Conservation (phyloP, 2,797 vertebrate species). For the Ctenopoma multispine region DNA sequence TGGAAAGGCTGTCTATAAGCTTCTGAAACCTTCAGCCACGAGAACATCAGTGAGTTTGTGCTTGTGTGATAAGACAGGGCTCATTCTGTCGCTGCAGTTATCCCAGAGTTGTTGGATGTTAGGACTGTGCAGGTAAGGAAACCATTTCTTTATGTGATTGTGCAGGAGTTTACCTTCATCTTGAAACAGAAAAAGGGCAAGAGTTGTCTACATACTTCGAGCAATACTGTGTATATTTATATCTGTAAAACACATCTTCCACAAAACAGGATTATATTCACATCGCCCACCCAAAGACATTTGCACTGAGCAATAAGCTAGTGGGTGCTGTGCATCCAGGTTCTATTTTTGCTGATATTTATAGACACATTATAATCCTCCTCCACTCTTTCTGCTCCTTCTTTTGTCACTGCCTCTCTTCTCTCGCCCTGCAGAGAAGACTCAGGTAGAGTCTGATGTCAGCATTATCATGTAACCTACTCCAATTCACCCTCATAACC, state of each 20-base stretch:
- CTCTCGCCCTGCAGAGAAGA: slow-evolving; percentile 24
- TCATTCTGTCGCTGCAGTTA: neutral
- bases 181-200: neutral
- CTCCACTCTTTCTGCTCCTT: slow-evolving; percentile 47
- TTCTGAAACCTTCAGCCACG: neutral
- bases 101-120: neutral
- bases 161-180: neutral
- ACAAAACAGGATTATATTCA: neutral
- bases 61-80: neutral
- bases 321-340: slow-evolving; percentile 38
- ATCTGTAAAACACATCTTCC: neutral
- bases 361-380: slow-evolving; percentile 68
- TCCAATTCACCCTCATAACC: slow-evolving; percentile 15
- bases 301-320: slow-evolving; percentile 46
- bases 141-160: neutral
- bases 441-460: slow-evolving; percentile 47
- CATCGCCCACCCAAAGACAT: slow-evolving; percentile 18
- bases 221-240: neutral
- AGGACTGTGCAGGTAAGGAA: neutral
- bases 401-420: slow-evolving; percentile 31
- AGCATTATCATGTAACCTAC: slow-evolving; percentile 34
- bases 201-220: neutral
- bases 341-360: slow-evolving; percentile 64
- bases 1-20: neutral
- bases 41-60: neutral